Percentiles rank a stretch among this genome's conserved stretches.
Evolutionary conservation across 2,113 vertebrate genomes (phyloP).

Genomic region (Pangasianodon hypophthalmus): DNA sequence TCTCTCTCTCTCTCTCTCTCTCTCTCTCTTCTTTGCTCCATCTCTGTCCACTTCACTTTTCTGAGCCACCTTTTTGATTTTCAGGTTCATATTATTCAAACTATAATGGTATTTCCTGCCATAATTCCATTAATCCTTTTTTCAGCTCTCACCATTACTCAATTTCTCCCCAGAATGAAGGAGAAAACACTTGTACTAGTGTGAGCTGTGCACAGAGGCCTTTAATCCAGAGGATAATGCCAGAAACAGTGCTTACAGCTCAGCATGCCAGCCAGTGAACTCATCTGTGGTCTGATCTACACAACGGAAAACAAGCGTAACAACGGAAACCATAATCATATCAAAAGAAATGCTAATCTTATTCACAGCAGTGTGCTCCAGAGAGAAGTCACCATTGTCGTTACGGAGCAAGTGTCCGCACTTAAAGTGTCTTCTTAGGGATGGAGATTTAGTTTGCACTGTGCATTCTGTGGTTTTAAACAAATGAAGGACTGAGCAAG

Average conservation of each 20-base stretch:
- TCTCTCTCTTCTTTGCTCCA: not conserved
- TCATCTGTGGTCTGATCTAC: conserved; percentile 23
- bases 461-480: not conserved
- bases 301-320: conserved; percentile 15
- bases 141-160: not conserved
- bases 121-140: conserved; percentile 11
- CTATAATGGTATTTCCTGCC: not conserved
- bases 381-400: not conserved
- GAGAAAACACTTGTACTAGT: conserved; percentile 9
- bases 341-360: conserved; percentile 36
- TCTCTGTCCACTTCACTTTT: not conserved
- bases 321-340: not conserved
- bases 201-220: not conserved
- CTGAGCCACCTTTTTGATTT: not conserved
- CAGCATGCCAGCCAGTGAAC: not conserved
- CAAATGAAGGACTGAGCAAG: not conserved
- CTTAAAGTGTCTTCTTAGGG: not conserved
- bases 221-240: not conserved
- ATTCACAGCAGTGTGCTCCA: conserved; percentile 13
- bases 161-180: not conserved
- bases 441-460: not conserved
- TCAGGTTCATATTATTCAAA: conserved; percentile 1
- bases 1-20: not conserved
- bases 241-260: conserved; percentile 12
- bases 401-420: not conserved